Conservation (phyloP, 2,888 invertebrate genomes). For the Machimus atricapillus region DNA sequence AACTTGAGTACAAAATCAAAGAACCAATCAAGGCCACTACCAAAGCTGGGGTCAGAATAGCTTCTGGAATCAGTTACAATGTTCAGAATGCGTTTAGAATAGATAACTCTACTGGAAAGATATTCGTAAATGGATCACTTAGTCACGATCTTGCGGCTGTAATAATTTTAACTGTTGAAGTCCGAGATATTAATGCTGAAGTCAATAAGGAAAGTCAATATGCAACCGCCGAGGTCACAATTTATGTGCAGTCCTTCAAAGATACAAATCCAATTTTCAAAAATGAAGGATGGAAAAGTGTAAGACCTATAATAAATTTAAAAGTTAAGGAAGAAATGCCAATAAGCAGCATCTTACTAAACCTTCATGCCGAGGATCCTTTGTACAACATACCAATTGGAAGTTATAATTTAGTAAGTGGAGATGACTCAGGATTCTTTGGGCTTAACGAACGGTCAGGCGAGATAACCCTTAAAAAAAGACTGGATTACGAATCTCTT, state of each 20-base stretch:
- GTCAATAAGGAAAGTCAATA: constrained; percentile 71
- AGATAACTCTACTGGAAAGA: constrained; percentile 73
- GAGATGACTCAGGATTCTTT: constrained; percentile 65
- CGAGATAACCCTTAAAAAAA: constrained; percentile 74
- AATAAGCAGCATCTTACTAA: constrained; percentile 74
- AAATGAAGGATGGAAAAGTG: constrained; percentile 75
- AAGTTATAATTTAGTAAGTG: constrained; percentile 67
- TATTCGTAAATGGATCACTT: constrained; percentile 71
- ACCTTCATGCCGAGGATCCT: constrained; percentile 75
- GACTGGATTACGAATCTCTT: constrained; percentile 80
- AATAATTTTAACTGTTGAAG: constrained; percentile 75
- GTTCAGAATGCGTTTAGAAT: constrained; percentile 74
- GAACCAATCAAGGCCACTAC: constrained; percentile 75
- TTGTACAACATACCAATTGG: constrained; percentile 70
- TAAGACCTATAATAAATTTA: constrained; percentile 72
- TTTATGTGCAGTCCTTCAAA: constrained; percentile 79
- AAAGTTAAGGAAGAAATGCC: constrained; percentile 79
- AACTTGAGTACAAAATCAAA: constrained; percentile 73
- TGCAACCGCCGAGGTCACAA: constrained; percentile 73
- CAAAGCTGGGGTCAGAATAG: constrained; percentile 75
- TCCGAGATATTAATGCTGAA: constrained; percentile 74
- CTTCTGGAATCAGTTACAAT: constrained; percentile 68
- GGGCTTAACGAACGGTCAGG: constrained; percentile 74
- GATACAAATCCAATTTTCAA: constrained; percentile 79
- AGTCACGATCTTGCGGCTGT: constrained; percentile 79